Evolutionary conservation across 2,888 invertebrate species (phyloP).

Genomic region (Andrena bicolor): DNA sequence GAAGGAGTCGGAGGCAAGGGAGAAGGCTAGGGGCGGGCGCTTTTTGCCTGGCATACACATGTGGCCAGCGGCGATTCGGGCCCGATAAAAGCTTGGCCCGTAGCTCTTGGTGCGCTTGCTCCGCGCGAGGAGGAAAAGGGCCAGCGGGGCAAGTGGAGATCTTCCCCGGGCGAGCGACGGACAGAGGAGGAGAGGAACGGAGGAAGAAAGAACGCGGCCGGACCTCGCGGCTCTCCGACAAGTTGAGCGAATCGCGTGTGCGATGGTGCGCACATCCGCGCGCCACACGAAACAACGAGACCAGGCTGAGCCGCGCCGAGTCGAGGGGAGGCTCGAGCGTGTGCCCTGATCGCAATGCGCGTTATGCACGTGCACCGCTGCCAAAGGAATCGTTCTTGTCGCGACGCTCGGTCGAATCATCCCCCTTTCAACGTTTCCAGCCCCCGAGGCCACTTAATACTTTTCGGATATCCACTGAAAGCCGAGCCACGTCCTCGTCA

Average conservation of each 20-base stretch:
- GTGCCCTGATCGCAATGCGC: conserved; percentile 45
- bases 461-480: background rate
- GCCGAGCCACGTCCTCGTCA: background rate
- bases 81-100: conserved; percentile 78
- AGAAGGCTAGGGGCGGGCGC: conserved; percentile 68
- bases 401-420: background rate
- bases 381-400: conserved; percentile 19
- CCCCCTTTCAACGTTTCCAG: background rate
- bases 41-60: conserved; percentile 82
- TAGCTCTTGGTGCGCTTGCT: conserved; percentile 35
- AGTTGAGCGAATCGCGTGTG: conserved; percentile 83
- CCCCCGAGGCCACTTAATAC: background rate
- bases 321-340: conserved; percentile 36
- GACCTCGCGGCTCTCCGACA: conserved; percentile 74
- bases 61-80: conserved; percentile 81
- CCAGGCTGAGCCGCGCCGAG: background rate
- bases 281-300: conserved; percentile 51
- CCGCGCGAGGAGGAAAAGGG: conserved; percentile 33
- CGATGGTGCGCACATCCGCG: conserved; percentile 84
- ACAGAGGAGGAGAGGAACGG: conserved; percentile 48
- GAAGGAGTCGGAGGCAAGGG: conserved; percentile 36
- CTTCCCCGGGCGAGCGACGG: conserved; percentile 4
- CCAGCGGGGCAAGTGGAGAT: conserved; percentile 26
- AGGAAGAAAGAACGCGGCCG: conserved; percentile 54
- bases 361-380: conserved; percentile 62